phyloP scores from a whole-genome alignment of 2,888 invertebrate genomes.

The Cinara cedri region DNA sequence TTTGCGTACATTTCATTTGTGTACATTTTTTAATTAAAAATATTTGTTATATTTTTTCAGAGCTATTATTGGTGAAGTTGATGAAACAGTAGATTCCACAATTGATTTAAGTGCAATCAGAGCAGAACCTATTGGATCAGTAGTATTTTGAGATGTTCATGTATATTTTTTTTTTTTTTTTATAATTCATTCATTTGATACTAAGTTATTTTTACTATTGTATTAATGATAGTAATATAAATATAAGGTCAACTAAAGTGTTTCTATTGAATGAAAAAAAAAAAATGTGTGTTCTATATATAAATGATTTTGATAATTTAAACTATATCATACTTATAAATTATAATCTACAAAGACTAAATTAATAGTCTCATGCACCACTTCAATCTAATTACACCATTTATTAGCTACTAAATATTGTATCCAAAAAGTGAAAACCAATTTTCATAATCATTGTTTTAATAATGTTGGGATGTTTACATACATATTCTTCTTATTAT shows the following conservation, averaged over 20 bases:
- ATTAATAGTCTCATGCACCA: too few relatives aligned
- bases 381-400: too few relatives aligned
- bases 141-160: constrained; percentile 69
- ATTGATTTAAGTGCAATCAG: constrained; percentile 79
- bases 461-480: too few relatives aligned
- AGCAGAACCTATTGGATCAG: constrained; percentile 82
- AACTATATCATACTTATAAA: background rate
- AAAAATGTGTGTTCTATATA: background rate
- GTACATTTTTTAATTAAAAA: too few relatives aligned
- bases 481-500: too few relatives aligned
- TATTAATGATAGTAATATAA: constrained; percentile 47
- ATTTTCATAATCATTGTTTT: too few relatives aligned
- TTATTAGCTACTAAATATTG: too few relatives aligned
- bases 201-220: constrained; percentile 39
- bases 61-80: constrained; percentile 83
- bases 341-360: background rate
- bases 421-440: too few relatives aligned
- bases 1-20: too few relatives aligned
- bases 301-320: background rate
- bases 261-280: constrained; percentile 8
- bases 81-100: constrained; percentile 81
- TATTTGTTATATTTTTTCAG: constrained; percentile 63
- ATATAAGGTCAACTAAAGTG: background rate
- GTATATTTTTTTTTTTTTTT: background rate
- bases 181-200: background rate